Evolutionary conservation across 2,113 vertebrate genomes (phyloP), one percentile per base, ranked within the genome.

Genomic region (Gila orcuttii): DNA sequence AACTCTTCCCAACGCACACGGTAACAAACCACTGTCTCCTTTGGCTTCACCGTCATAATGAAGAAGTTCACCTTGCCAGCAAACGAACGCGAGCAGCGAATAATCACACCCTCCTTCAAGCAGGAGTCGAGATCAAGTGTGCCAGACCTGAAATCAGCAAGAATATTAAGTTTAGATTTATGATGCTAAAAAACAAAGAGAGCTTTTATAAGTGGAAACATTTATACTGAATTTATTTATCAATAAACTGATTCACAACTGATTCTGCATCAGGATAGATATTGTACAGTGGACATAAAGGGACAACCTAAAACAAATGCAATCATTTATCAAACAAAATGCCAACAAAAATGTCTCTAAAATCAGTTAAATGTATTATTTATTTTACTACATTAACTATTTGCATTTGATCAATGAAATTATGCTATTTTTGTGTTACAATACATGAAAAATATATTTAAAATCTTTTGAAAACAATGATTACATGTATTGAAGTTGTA

Each of bases 11-110:
- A 99, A 25, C 97, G 96, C 75, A 99, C 96, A 0, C 97, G 96
- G 92, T 99, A 99, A 92, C 98, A 99, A 93, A 98, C 97, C 50
- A 99, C 97, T 0, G 97, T 97, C 90, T 97, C 96, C 89, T 99
- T 98, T 76, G 96, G 96, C 39, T 95, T 95, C 74, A 99, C 97
- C 0, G 97, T 98, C 95, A 98, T 96, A 84, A 99, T 97, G 91
- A 99, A 99, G 91, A 99, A 99, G 88, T 96, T 97, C 19, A 99
- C 93, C 0, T 93, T 95, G 17, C 96, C 95, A 25, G 93, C 92
- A 8, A 94, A 92, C 0, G 97, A 97, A 42, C 92, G 92, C 0
- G 93, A 94, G 90, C 98, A 99, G 84, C 95, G 96, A n/a, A 99
- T 89, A 25, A 96, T 93, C 59, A 95, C 94, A 0, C 96, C 96